Evolutionary conservation across 2,888 invertebrate genomes (phyloP), one percentile per base, ranked within the genome.

Genomic region (Eucera pruinosa): DNA sequence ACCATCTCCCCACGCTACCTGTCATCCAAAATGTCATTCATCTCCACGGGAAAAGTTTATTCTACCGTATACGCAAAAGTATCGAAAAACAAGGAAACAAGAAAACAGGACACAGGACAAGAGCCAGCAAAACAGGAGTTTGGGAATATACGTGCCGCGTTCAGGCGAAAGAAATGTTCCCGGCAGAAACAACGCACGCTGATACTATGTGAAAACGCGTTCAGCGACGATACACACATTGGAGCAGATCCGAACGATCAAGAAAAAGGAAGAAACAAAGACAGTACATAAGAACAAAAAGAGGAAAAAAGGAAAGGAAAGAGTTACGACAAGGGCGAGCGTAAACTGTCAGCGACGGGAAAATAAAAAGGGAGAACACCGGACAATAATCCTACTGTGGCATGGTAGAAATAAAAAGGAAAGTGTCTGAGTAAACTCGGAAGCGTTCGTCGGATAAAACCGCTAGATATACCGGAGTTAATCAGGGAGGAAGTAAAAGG

Each of bases 311-410:
- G 0, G 4, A 18, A 9, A 20, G 7, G 7, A n/a, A n/a, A 27
- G 2, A 52, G 58, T 50, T 43, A 57, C 43, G 58, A 36, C 50
- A 20, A 20, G 65, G 39, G 13, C 47, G 47, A 55, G 25, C 54
- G 54, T 65, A 70, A 70, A 66, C 66, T 47, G 66, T 66, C 66
- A 39, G 27, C 57, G 39, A 36, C 18, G 27, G 52, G 36, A 27
- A 20, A 55, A 65, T 65, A 47, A 65, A 55, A 55, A 39, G 39
- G 30, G 15, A 13, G 33, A 9, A 30, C 27, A 20, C 18, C 50
- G 67, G 27, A 58, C 58, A 67, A 72, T 72, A 67, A 67, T 72
- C 57, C 71, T 18, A 30, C 23, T 20, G 25, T 18, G 18, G 48
- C 41, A 5, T 33, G 70, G 11, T 15, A 30, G 18, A 23, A 48